A percentile compares a stretch with the other conserved stretches of the same genome.
phyloP scores from a whole-genome alignment of 2,797 vertebrate species.

The Gymnodraco acuticeps region DNA sequence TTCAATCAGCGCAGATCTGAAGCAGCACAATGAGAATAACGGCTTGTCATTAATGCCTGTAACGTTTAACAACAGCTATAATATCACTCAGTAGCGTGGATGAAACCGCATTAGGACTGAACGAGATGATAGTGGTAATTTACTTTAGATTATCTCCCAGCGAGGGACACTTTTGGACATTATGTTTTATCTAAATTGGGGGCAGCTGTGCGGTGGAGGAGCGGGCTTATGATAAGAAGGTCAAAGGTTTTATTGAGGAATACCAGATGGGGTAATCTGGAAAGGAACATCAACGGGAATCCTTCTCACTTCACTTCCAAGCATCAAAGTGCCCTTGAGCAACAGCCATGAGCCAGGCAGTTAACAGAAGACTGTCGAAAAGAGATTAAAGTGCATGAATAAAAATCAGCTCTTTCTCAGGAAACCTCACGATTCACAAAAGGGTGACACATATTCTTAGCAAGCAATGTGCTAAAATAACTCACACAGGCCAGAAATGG shows the following conservation, averaged over 20 bases:
- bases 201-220: constrained; percentile 49
- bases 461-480: constrained; percentile 26
- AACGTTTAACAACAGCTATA: constrained; percentile 74
- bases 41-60: constrained; percentile 64
- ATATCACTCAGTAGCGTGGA: constrained; percentile 52
- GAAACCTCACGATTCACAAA: constrained; percentile 10
- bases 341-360: constrained; percentile 6
- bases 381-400: constrained; percentile 6
- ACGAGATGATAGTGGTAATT: constrained; percentile 66
- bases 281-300: background rate
- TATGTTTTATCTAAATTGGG: constrained; percentile 64
- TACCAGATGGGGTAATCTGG: constrained; percentile 29
- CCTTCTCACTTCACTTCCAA: background rate
- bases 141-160: constrained; percentile 68
- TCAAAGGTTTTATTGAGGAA: constrained; percentile 49
- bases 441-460: constrained; percentile 17
- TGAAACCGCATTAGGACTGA: constrained; percentile 59
- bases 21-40: constrained; percentile 57
- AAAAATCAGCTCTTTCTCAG: constrained; percentile 11
- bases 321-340: constrained; percentile 32
- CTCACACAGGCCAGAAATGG: constrained; percentile 18
- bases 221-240: constrained; percentile 40
- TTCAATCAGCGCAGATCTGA: constrained; percentile 45
- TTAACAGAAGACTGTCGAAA: constrained; percentile 15
- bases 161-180: constrained; percentile 61